phyloP scores from a whole-genome alignment of 2,113 vertebrate genomes.

The Platycercus adscitus region DNA sequence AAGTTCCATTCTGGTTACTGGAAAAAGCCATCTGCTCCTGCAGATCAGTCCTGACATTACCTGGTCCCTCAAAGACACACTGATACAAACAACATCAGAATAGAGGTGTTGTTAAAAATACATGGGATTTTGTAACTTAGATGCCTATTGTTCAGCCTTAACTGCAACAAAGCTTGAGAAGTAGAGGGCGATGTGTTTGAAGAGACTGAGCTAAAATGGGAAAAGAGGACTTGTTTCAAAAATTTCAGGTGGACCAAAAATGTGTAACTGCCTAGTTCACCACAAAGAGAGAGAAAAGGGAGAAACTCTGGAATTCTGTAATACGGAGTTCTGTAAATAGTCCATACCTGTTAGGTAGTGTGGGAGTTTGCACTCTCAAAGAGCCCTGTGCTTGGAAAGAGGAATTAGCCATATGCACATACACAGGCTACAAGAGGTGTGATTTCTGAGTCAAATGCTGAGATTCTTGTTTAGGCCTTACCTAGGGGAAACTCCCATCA shows the following conservation, averaged over 20 bases:
- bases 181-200: not conserved
- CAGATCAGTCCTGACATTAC: not conserved
- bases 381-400: not conserved
- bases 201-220: not conserved
- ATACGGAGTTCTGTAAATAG: not conserved
- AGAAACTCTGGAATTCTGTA: not conserved
- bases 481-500: not conserved
- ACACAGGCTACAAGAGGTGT: not conserved
- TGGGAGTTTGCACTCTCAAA: not conserved
- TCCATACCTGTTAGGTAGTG: not conserved
- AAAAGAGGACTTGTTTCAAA: not conserved
- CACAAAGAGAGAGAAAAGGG: not conserved
- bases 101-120: not conserved
- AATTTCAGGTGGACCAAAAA: not conserved
- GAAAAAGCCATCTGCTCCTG: not conserved
- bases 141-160: not conserved
- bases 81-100: not conserved
- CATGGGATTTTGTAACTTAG: not conserved
- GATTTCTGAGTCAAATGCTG: not conserved
- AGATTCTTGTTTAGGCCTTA: not conserved
- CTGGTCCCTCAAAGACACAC: not conserved
- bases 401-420: not conserved
- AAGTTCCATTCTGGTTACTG: not conserved
- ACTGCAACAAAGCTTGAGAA: not conserved
- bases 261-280: not conserved